Evolutionary conservation across 2,113 vertebrate genomes (phyloP).

Genomic region (Pluvianellus socialis): DNA sequence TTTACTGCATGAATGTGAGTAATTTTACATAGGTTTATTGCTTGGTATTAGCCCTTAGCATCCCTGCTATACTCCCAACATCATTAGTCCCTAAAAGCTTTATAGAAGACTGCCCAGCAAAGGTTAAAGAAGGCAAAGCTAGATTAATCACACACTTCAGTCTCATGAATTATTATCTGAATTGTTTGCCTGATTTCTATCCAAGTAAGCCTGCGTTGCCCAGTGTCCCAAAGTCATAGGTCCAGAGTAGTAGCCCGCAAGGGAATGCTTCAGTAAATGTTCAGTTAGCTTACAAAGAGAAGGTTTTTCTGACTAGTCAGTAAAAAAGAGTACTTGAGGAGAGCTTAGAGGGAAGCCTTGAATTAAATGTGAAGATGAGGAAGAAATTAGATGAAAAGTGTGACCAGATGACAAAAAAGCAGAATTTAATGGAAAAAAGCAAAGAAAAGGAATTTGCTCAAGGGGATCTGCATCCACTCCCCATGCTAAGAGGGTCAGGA

Average conservation of each 20-base stretch:
- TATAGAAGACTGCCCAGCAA: background rate
- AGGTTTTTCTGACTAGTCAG: background rate
- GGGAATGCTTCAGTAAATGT: background rate
- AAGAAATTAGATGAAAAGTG: background rate
- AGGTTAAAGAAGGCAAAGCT: background rate
- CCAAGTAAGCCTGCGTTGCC: background rate
- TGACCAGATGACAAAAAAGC: background rate
- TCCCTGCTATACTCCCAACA: background rate
- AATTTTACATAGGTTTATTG: slow-evolving; percentile 26
- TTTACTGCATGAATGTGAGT: slow-evolving; percentile 25
- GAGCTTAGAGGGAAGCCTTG: background rate
- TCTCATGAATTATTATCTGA: background rate
- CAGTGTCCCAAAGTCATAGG: background rate
- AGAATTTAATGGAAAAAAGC: background rate
- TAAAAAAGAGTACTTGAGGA: background rate
- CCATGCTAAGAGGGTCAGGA: background rate
- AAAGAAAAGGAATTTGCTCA: background rate
- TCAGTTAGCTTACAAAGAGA: background rate
- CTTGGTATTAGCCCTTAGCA: background rate
- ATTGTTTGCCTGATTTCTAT: background rate
- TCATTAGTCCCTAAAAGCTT: background rate
- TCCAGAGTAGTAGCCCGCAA: background rate
- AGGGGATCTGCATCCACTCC: background rate
- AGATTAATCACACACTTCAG: background rate
- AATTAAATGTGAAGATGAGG: background rate